Percentiles rank a stretch among this genome's conserved stretches.
phyloP scores from a whole-genome alignment of 2,797 vertebrate species.

The Gouania willdenowi region DNA sequence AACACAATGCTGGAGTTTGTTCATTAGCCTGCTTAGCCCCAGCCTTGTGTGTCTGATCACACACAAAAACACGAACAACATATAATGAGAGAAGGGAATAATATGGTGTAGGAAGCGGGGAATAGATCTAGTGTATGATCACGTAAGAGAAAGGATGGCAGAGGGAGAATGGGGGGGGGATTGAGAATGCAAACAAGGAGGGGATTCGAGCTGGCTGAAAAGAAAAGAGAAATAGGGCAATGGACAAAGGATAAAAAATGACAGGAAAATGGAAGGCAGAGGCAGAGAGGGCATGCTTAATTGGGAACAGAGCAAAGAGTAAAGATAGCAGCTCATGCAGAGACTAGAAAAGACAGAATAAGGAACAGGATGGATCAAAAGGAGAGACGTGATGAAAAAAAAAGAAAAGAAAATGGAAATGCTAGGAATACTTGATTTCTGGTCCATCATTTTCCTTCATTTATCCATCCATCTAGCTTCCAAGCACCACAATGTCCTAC shows the following conservation, averaged over 20 bases:
- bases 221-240: neutral
- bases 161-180: neutral
- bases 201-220: neutral
- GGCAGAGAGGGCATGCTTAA: constrained; percentile 9
- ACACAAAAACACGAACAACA: constrained; percentile 53
- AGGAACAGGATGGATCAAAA: neutral
- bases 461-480: constrained; percentile 20
- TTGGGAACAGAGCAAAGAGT: constrained; percentile 14
- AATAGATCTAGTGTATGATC: constrained; percentile 45
- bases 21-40: constrained; percentile 67
- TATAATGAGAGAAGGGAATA: constrained; percentile 60
- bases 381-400: neutral
- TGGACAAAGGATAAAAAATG: no score
- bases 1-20: constrained; percentile 65
- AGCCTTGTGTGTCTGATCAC: constrained; percentile 61
- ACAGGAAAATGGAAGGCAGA: neutral
- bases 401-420: neutral
- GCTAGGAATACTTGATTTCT: constrained; percentile 4
- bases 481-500: constrained; percentile 46
- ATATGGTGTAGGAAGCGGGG: constrained; percentile 27
- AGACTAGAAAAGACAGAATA: constrained; percentile 1
- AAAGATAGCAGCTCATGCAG: constrained; percentile 6
- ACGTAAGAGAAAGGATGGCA: constrained; percentile 8
- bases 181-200: neutral
- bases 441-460: constrained; percentile 4